Evolutionary conservation across 2,888 invertebrate species (phyloP), one percentile per base, ranked within the genome.

Genomic region (Xestia xanthographa): DNA sequence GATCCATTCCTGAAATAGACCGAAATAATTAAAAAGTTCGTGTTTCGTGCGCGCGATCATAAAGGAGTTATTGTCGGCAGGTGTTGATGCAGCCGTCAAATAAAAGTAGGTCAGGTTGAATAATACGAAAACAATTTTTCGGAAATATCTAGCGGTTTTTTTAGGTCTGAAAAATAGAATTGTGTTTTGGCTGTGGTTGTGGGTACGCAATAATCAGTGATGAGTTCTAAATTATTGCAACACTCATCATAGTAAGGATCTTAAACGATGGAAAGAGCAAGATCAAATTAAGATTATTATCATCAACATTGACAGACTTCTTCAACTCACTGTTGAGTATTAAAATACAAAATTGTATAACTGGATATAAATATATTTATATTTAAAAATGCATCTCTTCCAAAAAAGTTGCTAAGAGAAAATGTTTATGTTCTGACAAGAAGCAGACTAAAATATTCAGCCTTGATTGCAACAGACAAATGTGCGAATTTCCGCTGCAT

Each of bases 21-120:
- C 20, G 74, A 68, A 79, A 82, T 88, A 87, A 88, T 88, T 87
- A 84, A 88, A 87, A 88, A 84, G 81, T 77, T 79, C 75, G 78
- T 68, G 68, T 82, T 88, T 87, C 81, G 56, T 50, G 71, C 63
- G 73, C 45, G 76, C 72, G 66, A 70, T 77, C 82, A 72, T 83
- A 88, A 79, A 48, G 58, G 69, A 80, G 66, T 78, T 83, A 83
- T 78, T 72, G 76, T 77, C 38, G 78, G 78, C 78, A 82, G 80
- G 62, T 82, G 83, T 62, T 78, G 63, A 68, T 77, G 67, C 34
- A 71, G 58, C 0, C 45, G 34, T 65, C 56, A 81, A 68, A 73
- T 56, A 65, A 66, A 75, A 58, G 12, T 72, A 66, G 71, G 70
- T 45, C 76, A 72, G 26, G 2, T 41, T 50, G 6, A 34, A 63